Evolutionary conservation across 1,140 invertebrate genomes (phyloP).

Genomic region (Ylistrum balloti): DNA sequence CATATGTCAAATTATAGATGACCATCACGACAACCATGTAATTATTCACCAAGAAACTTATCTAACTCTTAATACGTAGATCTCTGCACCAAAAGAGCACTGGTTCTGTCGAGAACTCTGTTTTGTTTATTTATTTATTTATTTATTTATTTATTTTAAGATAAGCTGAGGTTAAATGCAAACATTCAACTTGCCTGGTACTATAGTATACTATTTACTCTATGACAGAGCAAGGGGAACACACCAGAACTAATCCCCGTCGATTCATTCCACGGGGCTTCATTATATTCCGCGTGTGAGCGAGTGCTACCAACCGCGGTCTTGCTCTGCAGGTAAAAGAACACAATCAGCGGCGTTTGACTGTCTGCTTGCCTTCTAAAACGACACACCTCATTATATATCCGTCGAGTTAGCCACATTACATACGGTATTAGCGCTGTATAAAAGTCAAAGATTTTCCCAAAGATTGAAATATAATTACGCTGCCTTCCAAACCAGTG

Average conservation of each 20-base stretch:
- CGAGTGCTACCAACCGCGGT: not conserved
- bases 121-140: no score
- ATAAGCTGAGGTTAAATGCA: no score
- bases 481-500: not conserved
- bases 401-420: not conserved
- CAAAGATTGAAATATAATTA: conserved; percentile 29
- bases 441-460: not conserved
- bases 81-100: no score
- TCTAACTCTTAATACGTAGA: no score
- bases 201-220: not conserved
- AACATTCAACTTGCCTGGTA: no score
- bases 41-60: no score
- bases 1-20: no score
- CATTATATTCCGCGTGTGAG: conserved; percentile 22
- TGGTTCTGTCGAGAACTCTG: no score
- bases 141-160: no score
- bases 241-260: not conserved
- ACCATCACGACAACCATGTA: no score
- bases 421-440: not conserved
- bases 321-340: not conserved
- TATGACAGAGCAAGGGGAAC: not conserved
- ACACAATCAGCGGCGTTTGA: not conserved
- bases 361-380: not conserved
- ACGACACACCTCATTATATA: not conserved
- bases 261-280: not conserved